phyloP scores from a whole-genome alignment of 2,797 vertebrate genomes.

The Trachops cirrhosus region DNA sequence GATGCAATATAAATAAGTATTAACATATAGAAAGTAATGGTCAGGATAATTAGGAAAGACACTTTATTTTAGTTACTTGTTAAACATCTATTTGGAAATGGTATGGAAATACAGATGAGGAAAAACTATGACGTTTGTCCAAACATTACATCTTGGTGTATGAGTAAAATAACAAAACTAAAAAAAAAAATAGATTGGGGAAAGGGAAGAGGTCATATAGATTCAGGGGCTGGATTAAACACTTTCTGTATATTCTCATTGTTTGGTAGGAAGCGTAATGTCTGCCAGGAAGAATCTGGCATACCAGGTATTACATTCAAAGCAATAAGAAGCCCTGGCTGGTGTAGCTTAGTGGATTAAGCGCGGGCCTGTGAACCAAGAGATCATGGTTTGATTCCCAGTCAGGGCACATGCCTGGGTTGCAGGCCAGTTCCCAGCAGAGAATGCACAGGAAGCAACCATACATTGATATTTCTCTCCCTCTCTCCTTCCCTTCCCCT shows the following conservation, averaged over 20 bases:
- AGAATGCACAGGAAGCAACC: too few relatives aligned
- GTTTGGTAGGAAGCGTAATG: neutral
- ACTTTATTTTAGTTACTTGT: neutral
- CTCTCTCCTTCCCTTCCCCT: too few relatives aligned
- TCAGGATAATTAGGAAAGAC: neutral
- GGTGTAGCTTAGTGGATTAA: too few relatives aligned
- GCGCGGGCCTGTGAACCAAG: too few relatives aligned
- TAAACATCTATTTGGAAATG: conserved; percentile 2
- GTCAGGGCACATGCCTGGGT: too few relatives aligned
- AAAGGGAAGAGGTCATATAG: neutral
- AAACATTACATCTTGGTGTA: neutral
- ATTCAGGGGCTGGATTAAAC: neutral
- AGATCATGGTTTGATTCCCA: too few relatives aligned
- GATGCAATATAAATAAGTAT: conserved; percentile 10
- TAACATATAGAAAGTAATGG: neutral
- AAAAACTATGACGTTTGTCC: neutral
- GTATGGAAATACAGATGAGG: neutral
- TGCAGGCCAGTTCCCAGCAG: too few relatives aligned
- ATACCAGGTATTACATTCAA: neutral
- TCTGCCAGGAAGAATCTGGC: neutral
- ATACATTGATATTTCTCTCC: too few relatives aligned
- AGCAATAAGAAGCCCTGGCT: neutral
- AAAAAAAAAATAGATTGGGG: neutral
- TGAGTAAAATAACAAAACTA: neutral
- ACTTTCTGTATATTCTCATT: neutral